Percentiles rank a stretch among this genome's conserved stretches.
Conservation (phyloP, 2,113 vertebrate species). For the Channa argus region DNA sequence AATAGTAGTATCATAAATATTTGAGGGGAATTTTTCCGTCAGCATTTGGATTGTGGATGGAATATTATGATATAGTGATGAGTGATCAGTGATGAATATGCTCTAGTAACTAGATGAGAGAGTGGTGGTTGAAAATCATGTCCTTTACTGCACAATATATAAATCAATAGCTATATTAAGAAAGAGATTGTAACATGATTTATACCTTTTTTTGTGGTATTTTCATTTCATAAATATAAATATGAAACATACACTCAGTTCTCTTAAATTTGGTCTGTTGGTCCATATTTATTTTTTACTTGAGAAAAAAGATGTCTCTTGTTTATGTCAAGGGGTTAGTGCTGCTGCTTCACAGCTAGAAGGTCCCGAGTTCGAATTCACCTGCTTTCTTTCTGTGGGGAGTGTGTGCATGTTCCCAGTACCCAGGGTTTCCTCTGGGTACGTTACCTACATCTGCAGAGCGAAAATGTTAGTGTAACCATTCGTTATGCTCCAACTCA, state of each 20-base stretch:
- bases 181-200: conserved; percentile 32
- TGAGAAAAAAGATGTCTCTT: too few species aligned
- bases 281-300: neutral
- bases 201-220: conserved; percentile 17
- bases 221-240: conserved; percentile 12
- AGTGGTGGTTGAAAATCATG: conserved; percentile 55
- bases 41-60: conserved; percentile 56
- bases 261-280: neutral
- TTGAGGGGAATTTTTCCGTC: conserved; percentile 63
- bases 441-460: too few species aligned
- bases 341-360: too few species aligned
- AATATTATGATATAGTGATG: conserved; percentile 46
- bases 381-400: too few species aligned
- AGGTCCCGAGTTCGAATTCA: too few species aligned
- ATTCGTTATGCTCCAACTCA: too few species aligned
- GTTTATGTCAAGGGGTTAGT: too few species aligned
- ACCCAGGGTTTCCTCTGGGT: too few species aligned
- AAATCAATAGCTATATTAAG: conserved; percentile 49
- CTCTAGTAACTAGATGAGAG: conserved; percentile 44
- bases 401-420: too few species aligned
- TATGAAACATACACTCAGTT: neutral
- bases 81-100: conserved; percentile 53
- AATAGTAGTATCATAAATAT: conserved; percentile 73
- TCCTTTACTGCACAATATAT: conserved; percentile 48
- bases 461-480: too few species aligned